Evolutionary conservation across 2,888 invertebrate species (phyloP).

Genomic region (Lypha dubia): DNA sequence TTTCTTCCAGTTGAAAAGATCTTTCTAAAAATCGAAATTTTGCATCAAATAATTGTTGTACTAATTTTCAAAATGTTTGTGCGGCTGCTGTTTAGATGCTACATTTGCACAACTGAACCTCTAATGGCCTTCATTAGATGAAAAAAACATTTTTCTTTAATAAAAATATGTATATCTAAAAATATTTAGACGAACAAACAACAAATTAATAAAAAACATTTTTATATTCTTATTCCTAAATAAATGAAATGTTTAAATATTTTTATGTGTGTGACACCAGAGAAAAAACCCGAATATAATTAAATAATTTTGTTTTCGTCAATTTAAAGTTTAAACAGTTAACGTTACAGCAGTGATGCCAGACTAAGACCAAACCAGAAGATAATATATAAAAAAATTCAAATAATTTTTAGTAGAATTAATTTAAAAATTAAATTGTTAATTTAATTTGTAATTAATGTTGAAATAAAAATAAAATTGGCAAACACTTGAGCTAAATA

Average conservation of each 20-base stretch:
- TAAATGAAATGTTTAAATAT: constrained; percentile 25
- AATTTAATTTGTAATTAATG: constrained; percentile 28
- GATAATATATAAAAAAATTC: constrained; percentile 14
- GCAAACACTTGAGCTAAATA: constrained; percentile 20
- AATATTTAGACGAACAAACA: constrained; percentile 57
- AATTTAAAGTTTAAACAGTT: constrained; percentile 57
- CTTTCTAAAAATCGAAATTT: constrained; percentile 3
- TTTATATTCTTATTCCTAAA: constrained; percentile 20
- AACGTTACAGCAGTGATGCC: constrained; percentile 45
- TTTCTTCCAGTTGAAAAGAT: constrained; percentile 44
- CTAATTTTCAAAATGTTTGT: not conserved
- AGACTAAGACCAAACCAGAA: constrained; percentile 23
- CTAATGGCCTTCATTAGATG: constrained; percentile 57
- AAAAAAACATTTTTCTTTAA: constrained; percentile 15
- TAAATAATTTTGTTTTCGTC: constrained; percentile 49
- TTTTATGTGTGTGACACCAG: not conserved
- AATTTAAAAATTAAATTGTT: constrained; percentile 23
- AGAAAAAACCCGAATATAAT: not conserved
- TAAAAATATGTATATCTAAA: constrained; percentile 25
- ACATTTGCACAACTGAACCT: not conserved
- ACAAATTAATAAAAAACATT: constrained; percentile 32
- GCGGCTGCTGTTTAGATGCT: not conserved
- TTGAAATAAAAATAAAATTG: constrained; percentile 33
- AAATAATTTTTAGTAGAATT: constrained; percentile 6
- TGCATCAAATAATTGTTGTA: constrained; percentile 32